Evolutionary conservation across 2,888 invertebrate species (phyloP).

Genomic region (Acanthococcus lagerstroemiae): DNA sequence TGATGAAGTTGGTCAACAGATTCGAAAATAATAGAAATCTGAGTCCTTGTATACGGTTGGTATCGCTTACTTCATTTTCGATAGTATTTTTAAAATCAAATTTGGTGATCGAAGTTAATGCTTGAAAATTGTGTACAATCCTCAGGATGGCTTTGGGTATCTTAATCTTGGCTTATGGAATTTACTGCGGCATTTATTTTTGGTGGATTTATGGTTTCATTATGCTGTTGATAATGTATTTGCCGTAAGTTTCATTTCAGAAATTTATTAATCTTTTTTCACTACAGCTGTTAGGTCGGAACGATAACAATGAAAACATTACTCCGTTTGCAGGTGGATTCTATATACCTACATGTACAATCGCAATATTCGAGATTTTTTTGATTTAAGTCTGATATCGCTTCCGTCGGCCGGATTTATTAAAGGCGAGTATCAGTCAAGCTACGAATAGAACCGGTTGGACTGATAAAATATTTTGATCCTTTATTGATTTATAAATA

Average conservation of each 20-base stretch:
- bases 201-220: conserved; percentile 25
- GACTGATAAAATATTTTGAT: too few species aligned
- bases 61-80: neutral
- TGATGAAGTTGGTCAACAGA: conserved; percentile 16
- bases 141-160: conserved; percentile 3
- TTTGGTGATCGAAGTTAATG: too few species aligned
- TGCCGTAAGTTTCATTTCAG: conserved; percentile 10
- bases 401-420: conserved; percentile 17
- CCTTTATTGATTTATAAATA: too few species aligned
- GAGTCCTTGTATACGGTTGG: conserved; percentile 12
- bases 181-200: conserved; percentile 16
- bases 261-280: neutral
- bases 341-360: conserved; percentile 11
- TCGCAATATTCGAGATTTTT: conserved; percentile 7
- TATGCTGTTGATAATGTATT: conserved; percentile 19
- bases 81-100: too few species aligned
- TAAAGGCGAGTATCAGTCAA: conserved; percentile 3
- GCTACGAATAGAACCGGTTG: too few species aligned
- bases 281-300: too few species aligned
- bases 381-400: conserved; percentile 6
- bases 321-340: conserved; percentile 1
- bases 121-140: too few species aligned
- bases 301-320: neutral
- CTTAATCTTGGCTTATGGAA: neutral
- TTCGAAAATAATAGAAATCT: conserved; percentile 18